These are phyloP conservation scores for Dendrolimus kikuchii DNA, from an alignment of 1,140 invertebrate genomes.

Conservation along the genomic window DNA sequence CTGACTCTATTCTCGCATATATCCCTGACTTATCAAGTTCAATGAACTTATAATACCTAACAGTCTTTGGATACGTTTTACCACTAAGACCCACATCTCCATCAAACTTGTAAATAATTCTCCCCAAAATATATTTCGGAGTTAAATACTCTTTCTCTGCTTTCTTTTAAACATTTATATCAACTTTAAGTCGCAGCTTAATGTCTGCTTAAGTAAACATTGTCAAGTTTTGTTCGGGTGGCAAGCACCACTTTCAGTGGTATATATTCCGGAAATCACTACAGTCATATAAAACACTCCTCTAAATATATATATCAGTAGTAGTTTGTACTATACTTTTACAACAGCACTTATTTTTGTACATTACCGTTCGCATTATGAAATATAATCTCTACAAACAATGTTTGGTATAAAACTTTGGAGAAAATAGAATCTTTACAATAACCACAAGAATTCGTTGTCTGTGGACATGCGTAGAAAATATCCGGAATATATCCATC, in stretches of 20 bases:
- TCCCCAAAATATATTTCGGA: constrained; percentile 69
- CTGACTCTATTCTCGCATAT: constrained; percentile 50
- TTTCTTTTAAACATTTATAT: constrained; percentile 24
- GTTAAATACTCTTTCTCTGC: constrained; percentile 38
- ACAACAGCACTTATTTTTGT: too few relatives aligned
- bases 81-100: constrained; percentile 59
- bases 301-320: too few relatives aligned
- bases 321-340: too few relatives aligned
- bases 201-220: constrained; percentile 26
- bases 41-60: constrained; percentile 65
- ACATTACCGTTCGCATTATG: too few relatives aligned
- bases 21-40: constrained; percentile 55
- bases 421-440: too few relatives aligned
- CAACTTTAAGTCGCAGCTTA: constrained; percentile 35
- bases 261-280: neutral
- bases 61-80: constrained; percentile 64
- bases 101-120: constrained; percentile 64
- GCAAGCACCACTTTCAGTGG: constrained; percentile 10
- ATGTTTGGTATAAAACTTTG: too few relatives aligned
- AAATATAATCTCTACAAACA: too few relatives aligned
- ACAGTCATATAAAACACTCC: too few relatives aligned
- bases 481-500: too few relatives aligned
- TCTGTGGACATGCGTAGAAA: too few relatives aligned
- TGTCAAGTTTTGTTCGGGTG: constrained; percentile 19
- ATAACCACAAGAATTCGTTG: constrained; percentile 4